Percentiles rank a stretch among this genome's conserved stretches.
These are phyloP conservation scores for Aphis gossypii DNA, from an alignment of 1,140 invertebrate species.

Conservation along the genomic window DNA sequence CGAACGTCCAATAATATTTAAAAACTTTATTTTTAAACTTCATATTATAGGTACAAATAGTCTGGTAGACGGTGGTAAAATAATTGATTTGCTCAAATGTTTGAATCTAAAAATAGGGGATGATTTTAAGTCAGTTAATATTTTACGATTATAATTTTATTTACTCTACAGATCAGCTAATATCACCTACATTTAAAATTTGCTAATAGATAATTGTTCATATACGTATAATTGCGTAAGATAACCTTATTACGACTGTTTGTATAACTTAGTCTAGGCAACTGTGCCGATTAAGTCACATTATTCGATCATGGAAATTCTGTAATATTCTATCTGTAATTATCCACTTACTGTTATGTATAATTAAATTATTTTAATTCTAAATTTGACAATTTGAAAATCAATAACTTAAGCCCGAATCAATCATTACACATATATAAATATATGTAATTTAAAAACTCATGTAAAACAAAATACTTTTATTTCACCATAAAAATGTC, in stretches of 20 bases:
- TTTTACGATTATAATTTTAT: background rate
- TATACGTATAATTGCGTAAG: background rate
- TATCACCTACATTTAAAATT: background rate
- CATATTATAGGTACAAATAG: background rate
- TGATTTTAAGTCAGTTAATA: background rate
- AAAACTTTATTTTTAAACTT: background rate
- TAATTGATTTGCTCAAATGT: background rate
- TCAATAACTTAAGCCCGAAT: background rate
- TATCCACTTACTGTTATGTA: background rate
- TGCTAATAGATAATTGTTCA: background rate
- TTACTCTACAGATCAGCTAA: background rate
- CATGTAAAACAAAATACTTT: no score
- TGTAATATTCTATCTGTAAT: background rate
- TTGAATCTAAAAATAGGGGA: background rate
- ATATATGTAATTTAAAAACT: no score
- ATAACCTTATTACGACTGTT: background rate
- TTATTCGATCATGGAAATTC: no score
- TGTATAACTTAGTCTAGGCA: background rate
- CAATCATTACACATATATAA: background rate
- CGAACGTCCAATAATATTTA: background rate
- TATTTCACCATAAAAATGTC: no score
- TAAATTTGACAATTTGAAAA: background rate
- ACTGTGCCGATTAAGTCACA: no score
- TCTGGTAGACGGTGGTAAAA: no score
- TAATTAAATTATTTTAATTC: background rate